A percentile compares a stretch with the other conserved stretches of the same genome.
Evolutionary conservation across 2,888 invertebrate species (phyloP).

Genomic region (Argyresthia albistria): DNA sequence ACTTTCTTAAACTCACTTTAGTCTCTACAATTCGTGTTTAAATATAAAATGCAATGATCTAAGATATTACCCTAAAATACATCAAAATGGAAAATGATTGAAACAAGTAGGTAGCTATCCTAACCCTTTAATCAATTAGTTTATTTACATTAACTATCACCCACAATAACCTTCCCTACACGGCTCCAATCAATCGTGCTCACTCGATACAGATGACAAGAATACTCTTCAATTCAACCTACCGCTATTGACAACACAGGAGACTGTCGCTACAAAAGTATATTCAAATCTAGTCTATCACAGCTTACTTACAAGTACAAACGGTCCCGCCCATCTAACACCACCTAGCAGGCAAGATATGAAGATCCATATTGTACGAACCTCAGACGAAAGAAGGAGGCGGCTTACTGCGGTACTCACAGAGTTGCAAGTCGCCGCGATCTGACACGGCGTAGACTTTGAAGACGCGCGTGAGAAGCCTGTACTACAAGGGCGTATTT

Average conservation of each 20-base stretch:
- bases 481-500: conserved; percentile 54
- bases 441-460: conserved; percentile 59
- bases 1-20: conserved; percentile 41
- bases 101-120: conserved; percentile 24
- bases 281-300: conserved; percentile 64
- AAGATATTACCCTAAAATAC: conserved; percentile 59
- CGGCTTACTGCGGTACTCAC: conserved; percentile 15
- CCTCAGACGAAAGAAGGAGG: conserved; percentile 26
- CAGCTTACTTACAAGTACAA: conserved; percentile 56
- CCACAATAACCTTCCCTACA: conserved; percentile 47
- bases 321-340: conserved; percentile 16
- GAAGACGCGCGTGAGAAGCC: conserved; percentile 62
- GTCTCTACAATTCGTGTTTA: conserved; percentile 35
- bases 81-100: conserved; percentile 63
- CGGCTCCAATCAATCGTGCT: conserved; percentile 21
- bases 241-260: conserved; percentile 39
- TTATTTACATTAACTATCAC: conserved; percentile 12
- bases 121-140: conserved; percentile 30
- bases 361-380: conserved; percentile 11
- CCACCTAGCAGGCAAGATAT: conserved; percentile 21
- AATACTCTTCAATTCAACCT: conserved; percentile 39
- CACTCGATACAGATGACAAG: conserved; percentile 19
- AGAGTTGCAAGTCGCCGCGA: conserved; percentile 16
- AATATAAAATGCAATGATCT: conserved; percentile 60
- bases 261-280: conserved; percentile 33